These are phyloP conservation scores for Ormyrus thymus DNA, from an alignment of 2,888 invertebrate genomes.

Conservation along the genomic window DNA sequence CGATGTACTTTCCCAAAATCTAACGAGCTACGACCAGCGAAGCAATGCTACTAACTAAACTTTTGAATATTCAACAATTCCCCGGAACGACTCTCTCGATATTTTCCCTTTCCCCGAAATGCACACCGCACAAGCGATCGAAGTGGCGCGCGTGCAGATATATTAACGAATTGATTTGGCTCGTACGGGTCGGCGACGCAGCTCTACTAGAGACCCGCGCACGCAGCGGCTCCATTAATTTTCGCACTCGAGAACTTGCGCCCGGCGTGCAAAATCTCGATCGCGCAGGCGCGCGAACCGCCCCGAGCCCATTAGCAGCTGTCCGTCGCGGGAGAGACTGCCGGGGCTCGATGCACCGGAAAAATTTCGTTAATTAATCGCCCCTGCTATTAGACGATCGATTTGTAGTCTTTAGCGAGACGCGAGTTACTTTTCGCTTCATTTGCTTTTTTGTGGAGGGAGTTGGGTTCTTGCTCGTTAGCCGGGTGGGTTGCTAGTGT, in stretches of 20 bases:
- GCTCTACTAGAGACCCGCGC: not conserved
- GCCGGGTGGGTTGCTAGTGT: too few relatives aligned
- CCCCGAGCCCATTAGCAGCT: constrained; percentile 38
- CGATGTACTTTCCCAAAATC: too few relatives aligned
- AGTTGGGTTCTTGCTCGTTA: too few relatives aligned
- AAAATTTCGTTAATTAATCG: constrained; percentile 49
- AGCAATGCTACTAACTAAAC: too few relatives aligned
- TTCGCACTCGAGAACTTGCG: constrained; percentile 38
- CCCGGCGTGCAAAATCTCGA: constrained; percentile 28
- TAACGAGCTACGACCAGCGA: too few relatives aligned
- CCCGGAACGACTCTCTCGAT: too few relatives aligned
- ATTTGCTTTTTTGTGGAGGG: too few relatives aligned
- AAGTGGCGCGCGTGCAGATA: not conserved
- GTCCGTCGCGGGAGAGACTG: constrained; percentile 23
- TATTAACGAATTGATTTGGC: constrained; percentile 50
- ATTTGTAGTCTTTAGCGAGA: constrained; percentile 37
- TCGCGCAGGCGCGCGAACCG: constrained; percentile 13
- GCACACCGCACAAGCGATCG: too few relatives aligned
- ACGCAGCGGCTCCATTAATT: constrained; percentile 49
- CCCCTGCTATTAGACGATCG: constrained; percentile 25
- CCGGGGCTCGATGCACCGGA: constrained; percentile 5
- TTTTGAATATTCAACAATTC: too few relatives aligned
- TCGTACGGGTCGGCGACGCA: constrained; percentile 15
- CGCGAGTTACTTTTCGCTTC: not conserved
- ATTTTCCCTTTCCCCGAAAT: too few relatives aligned